A percentile compares a stretch with the other conserved stretches of the same genome.
Conservation (phyloP, 2,113 vertebrate species). For the Sinosuthora webbiana region DNA sequence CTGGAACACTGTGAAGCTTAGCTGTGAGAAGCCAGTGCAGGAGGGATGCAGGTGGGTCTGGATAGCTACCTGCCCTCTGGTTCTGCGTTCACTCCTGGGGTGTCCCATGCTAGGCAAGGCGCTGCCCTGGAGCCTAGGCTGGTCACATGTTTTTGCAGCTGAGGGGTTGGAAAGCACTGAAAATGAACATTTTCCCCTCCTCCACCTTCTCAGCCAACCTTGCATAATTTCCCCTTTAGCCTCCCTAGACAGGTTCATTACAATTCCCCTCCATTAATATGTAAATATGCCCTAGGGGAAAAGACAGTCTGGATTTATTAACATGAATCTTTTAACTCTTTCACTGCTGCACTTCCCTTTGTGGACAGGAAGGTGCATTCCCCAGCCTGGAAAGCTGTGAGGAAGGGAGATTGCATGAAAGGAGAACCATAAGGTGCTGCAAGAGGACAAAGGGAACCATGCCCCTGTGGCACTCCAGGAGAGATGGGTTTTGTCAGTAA, state of each 20-base stretch:
- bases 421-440: accelerated
- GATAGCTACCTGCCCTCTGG: neutral
- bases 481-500: neutral
- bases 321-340: constrained; percentile 33
- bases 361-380: neutral
- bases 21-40: neutral
- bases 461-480: accelerated
- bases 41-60: neutral
- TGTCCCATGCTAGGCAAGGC: neutral
- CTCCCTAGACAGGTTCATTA: constrained; percentile 43
- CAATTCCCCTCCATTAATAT: constrained; percentile 49
- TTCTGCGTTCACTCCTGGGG: neutral
- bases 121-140: neutral
- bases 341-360: neutral
- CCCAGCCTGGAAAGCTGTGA: neutral
- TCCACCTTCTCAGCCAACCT: constrained; percentile 18
- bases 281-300: constrained; percentile 48
- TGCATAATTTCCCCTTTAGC: constrained; percentile 46
- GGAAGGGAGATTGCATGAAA: neutral
- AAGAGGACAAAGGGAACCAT: neutral
- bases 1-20: neutral
- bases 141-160: neutral
- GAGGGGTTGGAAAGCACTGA: neutral
- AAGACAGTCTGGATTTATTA: constrained; percentile 45
- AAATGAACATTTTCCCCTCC: constrained; percentile 5